Evolutionary conservation across 1,140 invertebrate genomes (phyloP).

Genomic region (Drosophila ironensis): DNA sequence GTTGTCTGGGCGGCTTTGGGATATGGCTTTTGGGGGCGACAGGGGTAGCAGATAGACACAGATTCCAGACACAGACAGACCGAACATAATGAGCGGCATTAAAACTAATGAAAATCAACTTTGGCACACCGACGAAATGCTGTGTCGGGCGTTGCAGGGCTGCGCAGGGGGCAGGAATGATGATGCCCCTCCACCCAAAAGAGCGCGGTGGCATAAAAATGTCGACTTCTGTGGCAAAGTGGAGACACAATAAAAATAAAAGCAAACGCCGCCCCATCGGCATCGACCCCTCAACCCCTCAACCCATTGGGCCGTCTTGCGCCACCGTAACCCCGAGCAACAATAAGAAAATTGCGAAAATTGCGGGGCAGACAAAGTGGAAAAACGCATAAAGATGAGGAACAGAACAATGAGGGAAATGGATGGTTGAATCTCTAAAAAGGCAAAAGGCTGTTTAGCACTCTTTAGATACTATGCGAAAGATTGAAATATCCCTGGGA

Average conservation of each 20-base stretch:
- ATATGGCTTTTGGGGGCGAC: background rate
- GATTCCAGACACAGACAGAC: constrained; percentile 37
- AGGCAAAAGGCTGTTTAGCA: background rate
- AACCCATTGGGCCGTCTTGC: constrained; percentile 14
- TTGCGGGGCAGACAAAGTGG: constrained; percentile 67
- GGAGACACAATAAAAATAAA: constrained; percentile 71
- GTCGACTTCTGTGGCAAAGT: constrained; percentile 46
- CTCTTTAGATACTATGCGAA: background rate
- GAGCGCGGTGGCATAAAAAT: constrained; percentile 67
- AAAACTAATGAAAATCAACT: constrained; percentile 79
- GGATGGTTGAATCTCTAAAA: constrained; percentile 1
- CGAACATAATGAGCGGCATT: constrained; percentile 73
- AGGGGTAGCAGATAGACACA: constrained; percentile 17
- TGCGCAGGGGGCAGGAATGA: background rate
- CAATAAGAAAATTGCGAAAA: constrained; percentile 75
- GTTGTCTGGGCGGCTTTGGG: constrained; percentile 1
- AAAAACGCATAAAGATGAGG: constrained; percentile 68
- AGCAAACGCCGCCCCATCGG: constrained; percentile 45
- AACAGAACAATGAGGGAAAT: constrained; percentile 49
- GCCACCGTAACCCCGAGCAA: constrained; percentile 46
- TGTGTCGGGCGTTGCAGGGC: background rate
- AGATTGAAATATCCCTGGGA: background rate
- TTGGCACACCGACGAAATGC: constrained; percentile 58
- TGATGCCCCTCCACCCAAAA: constrained; percentile 46
- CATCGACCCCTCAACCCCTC: background rate